Evolutionary conservation across 2,113 vertebrate species (phyloP).

Genomic region (Psophia crepitans): DNA sequence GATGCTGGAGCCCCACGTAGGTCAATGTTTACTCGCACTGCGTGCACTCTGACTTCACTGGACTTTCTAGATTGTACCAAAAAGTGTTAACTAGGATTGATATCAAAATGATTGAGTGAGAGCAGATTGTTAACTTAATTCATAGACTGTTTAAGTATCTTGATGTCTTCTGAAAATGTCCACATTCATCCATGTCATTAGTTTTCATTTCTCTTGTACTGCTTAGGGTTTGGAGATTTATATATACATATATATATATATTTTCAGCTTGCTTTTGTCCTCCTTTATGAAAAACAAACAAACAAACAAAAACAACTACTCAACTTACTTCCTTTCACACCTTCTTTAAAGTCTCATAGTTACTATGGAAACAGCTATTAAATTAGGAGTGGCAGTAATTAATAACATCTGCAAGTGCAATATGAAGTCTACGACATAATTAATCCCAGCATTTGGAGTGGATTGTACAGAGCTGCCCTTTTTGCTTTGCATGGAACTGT

Average conservation of each 20-base stretch:
- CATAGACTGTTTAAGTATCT: background rate
- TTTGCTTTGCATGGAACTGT: background rate
- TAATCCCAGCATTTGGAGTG: constrained; percentile 11
- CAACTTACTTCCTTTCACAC: background rate
- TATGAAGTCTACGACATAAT: constrained; percentile 24
- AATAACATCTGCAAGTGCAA: constrained; percentile 50
- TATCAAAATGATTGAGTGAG: background rate
- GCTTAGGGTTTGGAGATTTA: background rate
- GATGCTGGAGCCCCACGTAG: background rate
- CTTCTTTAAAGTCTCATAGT: background rate
- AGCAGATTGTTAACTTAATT: background rate
- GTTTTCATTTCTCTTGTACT: background rate
- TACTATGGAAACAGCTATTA: constrained; percentile 48
- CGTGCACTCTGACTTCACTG: background rate
- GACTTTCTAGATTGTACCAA: background rate
- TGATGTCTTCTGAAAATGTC: background rate
- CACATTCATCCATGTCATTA: background rate
- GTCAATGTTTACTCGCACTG: background rate
- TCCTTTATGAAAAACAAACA: background rate
- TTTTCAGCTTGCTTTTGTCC: too few relatives aligned
- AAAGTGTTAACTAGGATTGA: background rate
- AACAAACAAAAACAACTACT: background rate
- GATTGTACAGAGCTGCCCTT: background rate
- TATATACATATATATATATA: too few relatives aligned
- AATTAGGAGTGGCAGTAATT: constrained; percentile 44